Evolutionary conservation across 2,888 invertebrate genomes (phyloP).

Genomic region (Amblyteles armatorius): DNA sequence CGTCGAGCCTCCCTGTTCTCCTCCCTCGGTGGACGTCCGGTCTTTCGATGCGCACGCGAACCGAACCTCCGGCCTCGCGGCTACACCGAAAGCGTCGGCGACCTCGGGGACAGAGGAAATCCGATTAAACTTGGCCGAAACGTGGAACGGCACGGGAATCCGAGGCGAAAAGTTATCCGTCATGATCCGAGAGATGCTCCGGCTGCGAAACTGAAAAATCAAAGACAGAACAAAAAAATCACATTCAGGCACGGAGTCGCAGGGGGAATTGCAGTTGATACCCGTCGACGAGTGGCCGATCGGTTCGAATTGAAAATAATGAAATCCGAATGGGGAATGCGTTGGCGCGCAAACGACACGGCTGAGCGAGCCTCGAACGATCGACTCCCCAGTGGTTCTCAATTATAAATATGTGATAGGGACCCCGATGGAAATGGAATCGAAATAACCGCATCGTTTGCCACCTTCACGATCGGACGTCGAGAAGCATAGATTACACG

Average conservation of each 20-base stretch:
- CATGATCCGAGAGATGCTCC: neutral
- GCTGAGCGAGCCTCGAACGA: constrained; percentile 59
- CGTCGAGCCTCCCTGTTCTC: constrained; percentile 2
- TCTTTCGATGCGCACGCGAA: constrained; percentile 46
- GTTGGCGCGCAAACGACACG: constrained; percentile 60
- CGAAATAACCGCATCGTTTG: neutral
- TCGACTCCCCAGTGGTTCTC: constrained; percentile 65
- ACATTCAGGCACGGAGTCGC: neutral
- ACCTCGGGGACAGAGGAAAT: constrained; percentile 15
- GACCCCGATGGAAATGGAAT: constrained; percentile 31
- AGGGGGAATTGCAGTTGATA: constrained; percentile 49
- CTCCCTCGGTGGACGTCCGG: constrained; percentile 39
- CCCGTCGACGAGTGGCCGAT: constrained; percentile 56
- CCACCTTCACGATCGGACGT: neutral
- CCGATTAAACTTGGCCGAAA: constrained; percentile 10
- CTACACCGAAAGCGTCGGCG: constrained; percentile 11
- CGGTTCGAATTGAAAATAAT: constrained; percentile 65
- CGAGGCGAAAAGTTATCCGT: neutral
- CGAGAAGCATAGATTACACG: neutral
- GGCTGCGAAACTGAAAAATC: neutral
- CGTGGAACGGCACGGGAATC: neutral
- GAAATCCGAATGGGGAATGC: constrained; percentile 65
- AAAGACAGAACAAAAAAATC: neutral
- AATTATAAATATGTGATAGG: constrained; percentile 28
- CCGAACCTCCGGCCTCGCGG: neutral